Percentiles rank a stretch among this genome's conserved stretches.
Evolutionary conservation across 2,113 vertebrate genomes (phyloP).

Genomic region (Macquaria australasica): DNA sequence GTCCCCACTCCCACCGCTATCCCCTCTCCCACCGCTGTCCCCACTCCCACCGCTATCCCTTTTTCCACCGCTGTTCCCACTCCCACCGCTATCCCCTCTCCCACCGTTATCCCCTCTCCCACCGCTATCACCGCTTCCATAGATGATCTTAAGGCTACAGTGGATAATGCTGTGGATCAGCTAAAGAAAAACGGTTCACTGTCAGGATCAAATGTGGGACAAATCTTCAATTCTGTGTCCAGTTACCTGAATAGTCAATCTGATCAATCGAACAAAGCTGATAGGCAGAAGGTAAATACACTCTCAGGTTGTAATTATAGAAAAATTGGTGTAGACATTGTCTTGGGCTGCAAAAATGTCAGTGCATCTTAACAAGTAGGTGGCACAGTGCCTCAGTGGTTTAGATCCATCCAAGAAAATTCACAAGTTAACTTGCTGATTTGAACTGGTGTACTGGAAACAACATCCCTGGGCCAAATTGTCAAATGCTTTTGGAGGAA

Average conservation of each 20-base stretch:
- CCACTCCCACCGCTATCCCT: not conserved
- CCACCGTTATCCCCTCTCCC: too few species aligned
- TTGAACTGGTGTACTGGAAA: not conserved
- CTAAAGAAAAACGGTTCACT: conserved; percentile 69
- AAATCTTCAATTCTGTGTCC: conserved; percentile 85
- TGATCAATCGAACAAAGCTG: conserved; percentile 11
- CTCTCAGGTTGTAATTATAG: not conserved
- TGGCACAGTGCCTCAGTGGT: not conserved
- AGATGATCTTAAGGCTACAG: conserved; percentile 69
- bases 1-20: too few species aligned
- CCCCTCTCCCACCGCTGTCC: too few species aligned
- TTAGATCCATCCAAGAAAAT: not conserved
- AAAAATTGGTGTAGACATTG: not conserved
- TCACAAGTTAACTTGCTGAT: not conserved
- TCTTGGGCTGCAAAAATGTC: not conserved
- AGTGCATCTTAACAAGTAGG: not conserved
- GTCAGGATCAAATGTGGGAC: conserved; percentile 74
- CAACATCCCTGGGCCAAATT: not conserved
- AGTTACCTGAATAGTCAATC: conserved; percentile 80
- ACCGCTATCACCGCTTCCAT: not conserved
- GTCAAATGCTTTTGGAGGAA: not conserved
- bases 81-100: too few species aligned
- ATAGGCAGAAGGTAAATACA: conserved; percentile 80
- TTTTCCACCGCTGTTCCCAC: too few species aligned
- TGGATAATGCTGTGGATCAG: conserved; percentile 76